phyloP scores from a whole-genome alignment of 2,888 invertebrate species.

The Elmis aenea region DNA sequence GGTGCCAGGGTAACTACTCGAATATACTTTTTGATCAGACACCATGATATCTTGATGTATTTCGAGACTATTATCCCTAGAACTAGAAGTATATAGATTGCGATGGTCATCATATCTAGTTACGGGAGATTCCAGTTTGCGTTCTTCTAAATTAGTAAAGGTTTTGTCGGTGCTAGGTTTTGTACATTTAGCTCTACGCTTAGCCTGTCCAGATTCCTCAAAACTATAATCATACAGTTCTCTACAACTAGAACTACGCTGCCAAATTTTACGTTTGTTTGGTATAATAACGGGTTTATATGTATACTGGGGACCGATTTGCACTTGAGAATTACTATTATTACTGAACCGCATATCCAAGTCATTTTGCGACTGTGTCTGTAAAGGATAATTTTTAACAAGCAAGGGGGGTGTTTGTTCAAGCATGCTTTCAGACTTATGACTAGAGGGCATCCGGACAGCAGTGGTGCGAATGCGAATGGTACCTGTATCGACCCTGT shows the following conservation, averaged over 20 bases:
- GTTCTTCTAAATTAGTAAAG: slow-evolving; percentile 39
- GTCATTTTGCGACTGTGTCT: slow-evolving; percentile 46
- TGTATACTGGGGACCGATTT: slow-evolving; percentile 32
- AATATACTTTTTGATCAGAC: slow-evolving; percentile 70
- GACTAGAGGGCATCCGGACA: slow-evolving; percentile 55
- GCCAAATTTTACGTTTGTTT: slow-evolving; percentile 58
- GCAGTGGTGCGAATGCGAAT: slow-evolving; percentile 44
- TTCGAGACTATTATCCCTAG: slow-evolving; percentile 59
- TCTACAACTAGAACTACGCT: slow-evolving; percentile 77
- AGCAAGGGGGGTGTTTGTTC: slow-evolving; percentile 29
- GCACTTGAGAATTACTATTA: slow-evolving; percentile 25
- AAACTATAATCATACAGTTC: slow-evolving; percentile 75
- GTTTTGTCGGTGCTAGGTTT: slow-evolving; percentile 41
- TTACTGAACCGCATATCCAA: slow-evolving; percentile 26
- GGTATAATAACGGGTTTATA: slow-evolving; percentile 35
- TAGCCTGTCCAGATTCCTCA: slow-evolving; percentile 64
- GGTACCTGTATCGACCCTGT: slow-evolving; percentile 48
- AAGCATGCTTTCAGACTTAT: slow-evolving; percentile 49
- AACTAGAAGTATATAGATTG: slow-evolving; percentile 58
- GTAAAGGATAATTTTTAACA: slow-evolving; percentile 39
- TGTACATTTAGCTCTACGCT: slow-evolving; percentile 51
- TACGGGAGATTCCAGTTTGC: slow-evolving; percentile 62
- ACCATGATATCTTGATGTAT: slow-evolving; percentile 61
- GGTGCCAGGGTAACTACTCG: slow-evolving; percentile 82
- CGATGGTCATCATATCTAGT: slow-evolving; percentile 69